phyloP scores from a whole-genome alignment of 2,113 vertebrate species.

The Lagenorhynchus albirostris region DNA sequence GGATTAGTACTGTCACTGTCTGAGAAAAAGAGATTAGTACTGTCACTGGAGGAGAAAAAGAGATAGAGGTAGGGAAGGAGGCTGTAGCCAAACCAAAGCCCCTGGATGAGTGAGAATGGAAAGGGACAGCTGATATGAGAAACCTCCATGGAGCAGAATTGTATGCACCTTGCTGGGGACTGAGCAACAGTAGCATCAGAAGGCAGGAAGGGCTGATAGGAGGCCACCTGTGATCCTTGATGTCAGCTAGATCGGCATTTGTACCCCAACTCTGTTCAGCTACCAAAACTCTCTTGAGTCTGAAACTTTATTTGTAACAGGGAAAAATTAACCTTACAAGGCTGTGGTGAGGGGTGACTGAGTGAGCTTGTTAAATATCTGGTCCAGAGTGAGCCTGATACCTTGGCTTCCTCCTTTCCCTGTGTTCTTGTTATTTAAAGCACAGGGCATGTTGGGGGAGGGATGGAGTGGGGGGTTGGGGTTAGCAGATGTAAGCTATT shows the following conservation, averaged over 20 bases:
- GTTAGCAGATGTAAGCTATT: not conserved
- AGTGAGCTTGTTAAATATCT: not conserved
- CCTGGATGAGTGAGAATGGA: not conserved
- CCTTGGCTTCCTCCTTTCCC: not conserved
- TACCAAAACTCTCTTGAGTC: not conserved
- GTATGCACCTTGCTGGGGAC: rapidly evolving
- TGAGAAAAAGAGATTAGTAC: no score
- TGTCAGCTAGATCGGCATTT: rapidly evolving
- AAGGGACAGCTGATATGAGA: not conserved
- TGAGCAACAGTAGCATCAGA: not conserved
- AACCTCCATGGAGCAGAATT: not conserved
- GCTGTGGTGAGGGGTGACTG: not conserved
- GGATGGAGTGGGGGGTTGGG: not conserved
- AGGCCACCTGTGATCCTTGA: not conserved
- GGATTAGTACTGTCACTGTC: no score
- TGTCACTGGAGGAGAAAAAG: not conserved
- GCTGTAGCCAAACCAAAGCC: not conserved
- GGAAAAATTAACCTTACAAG: not conserved
- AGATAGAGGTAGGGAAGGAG: not conserved
- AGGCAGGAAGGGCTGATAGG: not conserved
- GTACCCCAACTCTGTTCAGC: not conserved
- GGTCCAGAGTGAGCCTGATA: not conserved
- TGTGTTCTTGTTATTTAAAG: not conserved
- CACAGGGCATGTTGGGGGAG: not conserved
- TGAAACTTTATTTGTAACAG: not conserved